Evolutionary conservation across 2,797 vertebrate species (phyloP), one percentile per base, ranked within the genome.

Genomic region (Tolypeutes matacus): DNA sequence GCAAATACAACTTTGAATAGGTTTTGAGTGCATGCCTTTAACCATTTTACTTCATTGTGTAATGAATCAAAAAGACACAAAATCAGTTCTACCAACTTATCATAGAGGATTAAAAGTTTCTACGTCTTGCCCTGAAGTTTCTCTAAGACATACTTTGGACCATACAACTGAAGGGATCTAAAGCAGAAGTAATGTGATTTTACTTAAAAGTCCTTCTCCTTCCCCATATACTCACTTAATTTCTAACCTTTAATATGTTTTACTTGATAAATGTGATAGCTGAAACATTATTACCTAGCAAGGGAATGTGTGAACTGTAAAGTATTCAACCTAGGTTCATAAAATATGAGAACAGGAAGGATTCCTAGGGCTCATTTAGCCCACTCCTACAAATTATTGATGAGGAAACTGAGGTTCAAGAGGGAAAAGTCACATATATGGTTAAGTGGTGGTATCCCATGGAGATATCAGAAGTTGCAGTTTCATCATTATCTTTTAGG

Each of bases 231-330:
- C 5, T 81, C 8, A 34, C 18, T 4, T 34, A 60, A 87, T 87
- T 92, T 76, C 25, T 92, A 65, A 70, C 0, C 10, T 49, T 92
- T 80, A 8, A 73, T 93, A 39, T 81, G 10, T 65, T 95, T 86
- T 67, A 82, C 11, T 76, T 77, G 62, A 69, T 67, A 5, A 39
- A 7, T 91, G 21, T 82, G 84, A 34, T 39, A 86, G 64, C 13
- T 31, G 17, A 49, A 73, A 53, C 76, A 46, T 81, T 86, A 69
- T 56, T 34, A 36, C 9, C 25, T 1, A 56, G 18, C 2, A 51
- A 25, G 31, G 25, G 20, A n/a, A 1, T 36, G 89, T 95, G 34
- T 46, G 7, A 60, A 81, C 21, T 83, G 12, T 80, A 34, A 36
- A 51, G 62, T 77, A 39, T 21, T 62, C 10, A 83, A 60, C 13